Evolutionary conservation across 1,140 invertebrate species (phyloP), one percentile per base, ranked within the genome.

Genomic region (Calephelis virginiensis): DNA sequence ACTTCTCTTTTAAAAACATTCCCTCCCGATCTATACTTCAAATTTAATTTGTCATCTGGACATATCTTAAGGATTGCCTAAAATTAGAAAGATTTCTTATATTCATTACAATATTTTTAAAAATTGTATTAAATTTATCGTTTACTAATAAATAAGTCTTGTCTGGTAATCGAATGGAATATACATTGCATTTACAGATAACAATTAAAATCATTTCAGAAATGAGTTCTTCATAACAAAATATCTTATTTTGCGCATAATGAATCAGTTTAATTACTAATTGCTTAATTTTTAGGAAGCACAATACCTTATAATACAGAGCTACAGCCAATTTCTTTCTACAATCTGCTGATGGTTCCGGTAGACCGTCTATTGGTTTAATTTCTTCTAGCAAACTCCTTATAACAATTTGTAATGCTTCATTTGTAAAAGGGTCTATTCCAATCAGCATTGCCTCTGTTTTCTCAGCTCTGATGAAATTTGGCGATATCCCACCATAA

Each of bases 221-320:
- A n/a, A n/a, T n/a, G n/a, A n/a, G n/a, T n/a, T n/a, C n/a, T n/a
- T n/a, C n/a, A n/a, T n/a, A n/a, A n/a, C 1, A 4, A 28, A 28
- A 28, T 28, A 28, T 28, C 28, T 28, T 28, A 28, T 28, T 28
- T 28, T 28, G 28, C 5, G 2, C 28, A 28, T 28, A 28, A 4
- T 28, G 5, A 28, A 28, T 28, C 28, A 28, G 28, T 4, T 28
- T 28, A 28, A 28, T 4, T 4, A 28, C 28, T 1, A 2, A 28
- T 28, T 28, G 28, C 28, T 28, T 28, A 28, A 3, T 28, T 28
- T 4, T 12, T n/a, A 48, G n/a, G 5, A 6, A n/a, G 5, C n/a
- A 61, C 49, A 66, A 73, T 87, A 95, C 95, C 92, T 96, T 97
- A 74, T 96, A 97, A 73, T 96, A 94, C 11, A 97, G 82, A 72